phyloP scores from a whole-genome alignment of 2,797 vertebrate genomes.

The Rachycentron canadum region DNA sequence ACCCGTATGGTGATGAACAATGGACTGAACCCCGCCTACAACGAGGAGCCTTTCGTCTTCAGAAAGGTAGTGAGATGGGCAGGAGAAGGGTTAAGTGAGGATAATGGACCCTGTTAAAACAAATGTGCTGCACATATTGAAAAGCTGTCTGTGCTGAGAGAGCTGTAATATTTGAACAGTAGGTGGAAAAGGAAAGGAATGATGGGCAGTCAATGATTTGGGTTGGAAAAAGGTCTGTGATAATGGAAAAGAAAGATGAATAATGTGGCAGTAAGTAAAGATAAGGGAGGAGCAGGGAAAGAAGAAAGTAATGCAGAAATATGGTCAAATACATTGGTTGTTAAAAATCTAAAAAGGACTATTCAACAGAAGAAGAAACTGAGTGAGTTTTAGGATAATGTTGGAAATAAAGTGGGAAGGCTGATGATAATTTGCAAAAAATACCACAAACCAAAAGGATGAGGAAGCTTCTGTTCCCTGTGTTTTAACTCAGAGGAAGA shows the following conservation, averaged over 20 bases:
- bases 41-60: conserved; percentile 98
- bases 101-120: background rate
- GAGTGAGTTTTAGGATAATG: background rate
- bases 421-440: too few relatives aligned
- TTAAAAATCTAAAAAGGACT: background rate
- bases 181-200: background rate
- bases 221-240: conserved; percentile 12
- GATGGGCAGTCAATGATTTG: background rate
- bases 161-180: conserved; percentile 5
- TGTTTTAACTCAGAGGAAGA: background rate
- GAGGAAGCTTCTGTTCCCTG: background rate
- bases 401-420: too few relatives aligned
- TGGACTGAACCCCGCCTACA: conserved; percentile 97
- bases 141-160: conserved; percentile 2
- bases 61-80: conserved; percentile 89
- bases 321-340: background rate
- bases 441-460: conserved; percentile 6
- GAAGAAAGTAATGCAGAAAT: background rate
- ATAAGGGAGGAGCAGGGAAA: background rate
- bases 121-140: background rate
- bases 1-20: conserved; percentile 99
- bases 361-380: background rate
- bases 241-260: background rate
- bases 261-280: background rate
- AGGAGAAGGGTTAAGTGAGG: background rate